Evolutionary conservation across 2,797 vertebrate genomes (phyloP), one percentile per base, ranked within the genome.

Genomic region (Micromesistius poutassou): DNA sequence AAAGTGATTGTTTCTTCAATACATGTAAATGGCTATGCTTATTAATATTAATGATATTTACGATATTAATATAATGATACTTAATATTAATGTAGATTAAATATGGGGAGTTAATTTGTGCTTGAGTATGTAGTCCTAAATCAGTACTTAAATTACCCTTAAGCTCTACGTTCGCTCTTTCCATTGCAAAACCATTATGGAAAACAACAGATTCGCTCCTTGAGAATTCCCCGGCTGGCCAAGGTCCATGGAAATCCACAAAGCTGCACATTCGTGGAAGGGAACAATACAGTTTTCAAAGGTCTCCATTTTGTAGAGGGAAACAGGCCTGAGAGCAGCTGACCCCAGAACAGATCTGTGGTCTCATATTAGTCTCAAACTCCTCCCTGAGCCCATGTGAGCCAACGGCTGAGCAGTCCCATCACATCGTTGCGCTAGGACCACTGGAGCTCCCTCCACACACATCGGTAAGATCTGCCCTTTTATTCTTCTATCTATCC

Each of bases 321-420:
- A 88, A 90, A 88, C 83, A 82, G 78, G 82, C 83, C 76, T 82
- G 85, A 88, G 80, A 82, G 81, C 80, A 88, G 84, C 77, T 85
- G 75, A 85, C 85, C 79, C 83, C 42, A 72, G 76, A 22, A 62
- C 55, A 62, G 75, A 80, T 81, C 78, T 3, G 1, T 77, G 72
- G 74, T 71, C 31, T 81, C 72, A 73, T 30, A 8, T 75, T 79
- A 73, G 50, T 22, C 22, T 77, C 22, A 85, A 84, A 87, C 90
- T 90, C 89, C 90, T 92, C 91, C 92, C 89, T 85, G 80, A 88
- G 91, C 89, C 92, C 90, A 89, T 90, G 91, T 76, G 70, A 72
- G 79, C 76, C 40, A 83, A 83, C 78, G 78, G 82, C 80, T 85
- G 77, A 82, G 73, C 70, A 76, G 83, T 80, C 75, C 75, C 78